phyloP scores from a whole-genome alignment of 2,797 vertebrate species.

The Lithobates pipiens region DNA sequence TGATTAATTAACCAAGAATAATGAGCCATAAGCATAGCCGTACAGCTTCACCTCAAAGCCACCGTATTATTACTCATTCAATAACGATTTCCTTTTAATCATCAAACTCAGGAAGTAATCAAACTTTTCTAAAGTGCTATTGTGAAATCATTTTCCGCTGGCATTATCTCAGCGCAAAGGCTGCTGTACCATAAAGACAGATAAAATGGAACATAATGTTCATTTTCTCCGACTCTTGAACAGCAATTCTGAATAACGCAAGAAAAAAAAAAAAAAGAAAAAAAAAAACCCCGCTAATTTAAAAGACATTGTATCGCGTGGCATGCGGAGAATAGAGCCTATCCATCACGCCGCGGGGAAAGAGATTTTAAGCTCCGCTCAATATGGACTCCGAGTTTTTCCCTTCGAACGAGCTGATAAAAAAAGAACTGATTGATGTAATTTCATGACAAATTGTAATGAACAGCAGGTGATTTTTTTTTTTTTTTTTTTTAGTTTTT shows the following conservation, averaged over 20 bases:
- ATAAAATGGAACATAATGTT: constrained; percentile 75
- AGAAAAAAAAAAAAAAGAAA: constrained; percentile 57
- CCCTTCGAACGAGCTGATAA: constrained; percentile 70
- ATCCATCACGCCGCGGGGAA: constrained; percentile 72
- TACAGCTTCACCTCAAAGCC: neutral
- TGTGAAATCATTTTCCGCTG: constrained; percentile 64
- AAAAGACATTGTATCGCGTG: constrained; percentile 78
- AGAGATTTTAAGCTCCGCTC: constrained; percentile 62
- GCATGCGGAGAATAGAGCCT: constrained; percentile 77
- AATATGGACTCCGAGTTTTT: constrained; percentile 57
- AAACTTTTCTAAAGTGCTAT: constrained; percentile 66
- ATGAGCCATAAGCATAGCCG: neutral
- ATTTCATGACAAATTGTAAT: constrained; percentile 68
- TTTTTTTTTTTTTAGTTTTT: constrained; percentile 53
- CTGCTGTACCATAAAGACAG: constrained; percentile 71
- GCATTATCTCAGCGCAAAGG: constrained; percentile 69
- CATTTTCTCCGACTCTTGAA: constrained; percentile 72
- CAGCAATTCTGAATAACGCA: constrained; percentile 74
- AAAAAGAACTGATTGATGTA: constrained; percentile 72
- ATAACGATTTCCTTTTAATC: constrained; percentile 40
- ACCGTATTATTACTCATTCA: neutral
- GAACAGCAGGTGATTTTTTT: constrained; percentile 66
- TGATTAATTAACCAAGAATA: constrained; percentile 14
- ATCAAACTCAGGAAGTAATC: constrained; percentile 41
- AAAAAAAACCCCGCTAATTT: constrained; percentile 74